Conservation (phyloP, 2,113 vertebrate genomes). For the Hyperoodon ampullatus region DNA sequence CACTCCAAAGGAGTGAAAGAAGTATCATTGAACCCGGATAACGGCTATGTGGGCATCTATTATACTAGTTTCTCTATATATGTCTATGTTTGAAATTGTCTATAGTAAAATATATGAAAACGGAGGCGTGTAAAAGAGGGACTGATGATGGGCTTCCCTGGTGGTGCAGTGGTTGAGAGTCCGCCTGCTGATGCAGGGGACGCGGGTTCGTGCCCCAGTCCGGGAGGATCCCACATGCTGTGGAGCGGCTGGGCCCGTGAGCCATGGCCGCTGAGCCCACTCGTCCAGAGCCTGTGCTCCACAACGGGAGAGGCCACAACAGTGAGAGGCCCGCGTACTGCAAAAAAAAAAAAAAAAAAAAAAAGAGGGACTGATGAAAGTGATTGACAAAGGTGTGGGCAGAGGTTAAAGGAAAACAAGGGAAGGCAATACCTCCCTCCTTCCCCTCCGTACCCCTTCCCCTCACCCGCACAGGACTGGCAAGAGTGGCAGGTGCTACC, state of each 20-base stretch:
- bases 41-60: not conserved
- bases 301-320: too few relatives aligned
- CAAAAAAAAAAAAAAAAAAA: too few relatives aligned
- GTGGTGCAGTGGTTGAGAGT: too few relatives aligned
- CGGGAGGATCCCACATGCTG: too few relatives aligned
- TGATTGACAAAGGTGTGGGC: not conserved
- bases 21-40: not conserved
- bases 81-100: not conserved
- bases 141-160: not conserved
- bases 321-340: too few relatives aligned
- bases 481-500: not conserved
- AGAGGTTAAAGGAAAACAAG: not conserved
- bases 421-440: not conserved
- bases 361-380: not conserved
- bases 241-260: too few relatives aligned
- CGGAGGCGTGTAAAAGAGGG: not conserved
- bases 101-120: not conserved
- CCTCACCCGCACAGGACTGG: too few relatives aligned
- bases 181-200: too few relatives aligned
- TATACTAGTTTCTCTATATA: not conserved
- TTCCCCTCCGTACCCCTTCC: not conserved
- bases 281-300: too few relatives aligned
- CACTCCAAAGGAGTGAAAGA: not conserved
- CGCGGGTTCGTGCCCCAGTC: fast-evolving
- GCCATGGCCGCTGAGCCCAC: too few relatives aligned